A percentile compares a stretch with the other conserved stretches of the same genome.
These are phyloP conservation scores for Liopterus haemorrhoidalis DNA, from an alignment of 2,888 invertebrate genomes.

Conservation along the genomic window DNA sequence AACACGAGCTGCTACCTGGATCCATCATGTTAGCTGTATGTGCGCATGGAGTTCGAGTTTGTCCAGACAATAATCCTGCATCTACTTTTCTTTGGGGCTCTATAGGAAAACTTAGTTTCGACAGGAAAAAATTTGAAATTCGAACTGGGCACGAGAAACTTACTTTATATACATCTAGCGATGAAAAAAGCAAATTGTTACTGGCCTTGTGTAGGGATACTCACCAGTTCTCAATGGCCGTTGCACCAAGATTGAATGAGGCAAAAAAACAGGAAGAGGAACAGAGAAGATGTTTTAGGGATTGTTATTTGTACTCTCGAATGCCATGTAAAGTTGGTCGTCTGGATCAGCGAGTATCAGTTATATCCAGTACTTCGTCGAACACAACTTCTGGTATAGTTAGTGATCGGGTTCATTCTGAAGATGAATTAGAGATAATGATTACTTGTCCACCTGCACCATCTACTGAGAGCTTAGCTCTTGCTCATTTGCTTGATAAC, in stretches of 20 bases:
- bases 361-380: constrained; percentile 91
- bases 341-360: constrained; percentile 45
- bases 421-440: constrained; percentile 89
- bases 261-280: constrained; percentile 78
- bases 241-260: constrained; percentile 78
- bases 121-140: constrained; percentile 96
- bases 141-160: constrained; percentile 83
- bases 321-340: constrained; percentile 34
- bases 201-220: constrained; percentile 83
- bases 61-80: constrained; percentile 66
- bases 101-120: constrained; percentile 91
- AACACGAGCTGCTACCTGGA: constrained; percentile 68
- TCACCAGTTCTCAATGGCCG: constrained; percentile 93
- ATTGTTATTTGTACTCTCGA: constrained; percentile 68
- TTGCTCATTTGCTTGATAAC: constrained; percentile 68
- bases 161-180: constrained; percentile 84
- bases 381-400: constrained; percentile 96
- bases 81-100: constrained; percentile 88
- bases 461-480: constrained; percentile 76
- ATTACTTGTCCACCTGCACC: constrained; percentile 78
- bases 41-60: constrained; percentile 85
- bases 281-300: constrained; percentile 53
- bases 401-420: constrained; percentile 89
- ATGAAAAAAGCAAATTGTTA: constrained; percentile 89
- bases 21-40: constrained; percentile 86